Conservation (phyloP, 2,797 vertebrate species). For the Coranthus polyacanthus region DNA sequence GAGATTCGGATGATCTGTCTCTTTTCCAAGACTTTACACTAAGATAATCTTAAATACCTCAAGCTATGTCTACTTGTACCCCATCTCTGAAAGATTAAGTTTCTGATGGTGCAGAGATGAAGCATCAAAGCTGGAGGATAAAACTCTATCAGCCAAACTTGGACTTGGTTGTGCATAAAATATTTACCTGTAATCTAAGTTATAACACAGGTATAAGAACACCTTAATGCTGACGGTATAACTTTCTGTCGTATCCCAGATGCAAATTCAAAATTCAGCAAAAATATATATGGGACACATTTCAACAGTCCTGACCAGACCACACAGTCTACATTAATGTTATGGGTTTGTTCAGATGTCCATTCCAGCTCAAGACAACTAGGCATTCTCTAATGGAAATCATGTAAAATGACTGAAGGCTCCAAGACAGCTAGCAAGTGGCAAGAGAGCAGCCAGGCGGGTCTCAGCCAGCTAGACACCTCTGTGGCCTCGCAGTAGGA, state of each 20-base stretch:
- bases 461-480: slow-evolving; percentile 38
- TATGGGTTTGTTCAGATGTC: not conserved
- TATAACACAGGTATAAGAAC: no score
- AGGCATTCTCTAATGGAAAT: not conserved
- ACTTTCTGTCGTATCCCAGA: no score
- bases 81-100: slow-evolving; percentile 9
- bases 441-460: slow-evolving; percentile 28
- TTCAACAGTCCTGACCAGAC: no score
- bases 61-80: slow-evolving; percentile 34
- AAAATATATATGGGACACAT: no score
- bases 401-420: not conserved
- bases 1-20: slow-evolving; percentile 33
- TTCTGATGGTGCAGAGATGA: slow-evolving; percentile 4
- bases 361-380: not conserved
- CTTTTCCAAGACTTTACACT: slow-evolving; percentile 56
- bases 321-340: not conserved
- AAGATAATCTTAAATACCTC: slow-evolving; percentile 58
- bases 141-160: no score
- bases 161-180: no score
- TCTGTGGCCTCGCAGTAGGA: slow-evolving; percentile 50
- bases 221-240: no score
- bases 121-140: not conserved
- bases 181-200: not conserved
- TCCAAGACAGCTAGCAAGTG: not conserved
- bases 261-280: no score